Base-by-base conservation (phyloP, 2,113 vertebrate species). In the Notiomystis cincta region DNA sequence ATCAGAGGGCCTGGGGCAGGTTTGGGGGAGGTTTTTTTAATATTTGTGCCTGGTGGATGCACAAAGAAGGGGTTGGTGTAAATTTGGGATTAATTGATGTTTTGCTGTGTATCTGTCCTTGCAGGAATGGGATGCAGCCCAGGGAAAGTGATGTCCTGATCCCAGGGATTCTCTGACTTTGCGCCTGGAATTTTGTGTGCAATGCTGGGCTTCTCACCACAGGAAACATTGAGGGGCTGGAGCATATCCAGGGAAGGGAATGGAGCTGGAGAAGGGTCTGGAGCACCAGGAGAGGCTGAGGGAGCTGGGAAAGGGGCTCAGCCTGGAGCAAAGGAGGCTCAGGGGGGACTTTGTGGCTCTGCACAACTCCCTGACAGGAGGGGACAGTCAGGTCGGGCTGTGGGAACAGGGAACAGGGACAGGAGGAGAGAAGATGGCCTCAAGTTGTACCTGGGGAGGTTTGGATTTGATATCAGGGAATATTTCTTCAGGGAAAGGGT, bases 361-460 rank as follows among this genome's bases (percentile, higher is more conserved):
- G 42, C 67, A 66, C 70, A 72, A 1, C 3, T 33, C 35, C 65
- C 65, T 73, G 67, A 0, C 44, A 73, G 67, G 44, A 66, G 60
- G 22, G 44, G 22, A 24, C 44, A 65, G 58, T 31, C 10, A 0
- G 24, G 15, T 24, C 0, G 0, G 42, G 35, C 21, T 64, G 7
- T 80, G 42, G 57, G 2, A 1, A 3, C 57, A 42, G 42, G 65
- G 58, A 37, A 50, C 76, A 50, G 3, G 6, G 51, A n/a, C 51
- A 66, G 67, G 27, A 72, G 0, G 1, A 58, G 67, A 38, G 10
- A 12, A 1, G 66, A 38, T 0, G 0, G 7, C 77, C 1, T 38
- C 45, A 38, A 0, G 19, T 1, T 51, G 37, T 0, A 1, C 51
- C 60, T n/a, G 44, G 60, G 19, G 7, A 58, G 19, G 38, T 38